Evolutionary conservation across 37 sponge, comb jelly and placozoan genomes (phyloP).

Genomic region (Axinella damicornis): DNA sequence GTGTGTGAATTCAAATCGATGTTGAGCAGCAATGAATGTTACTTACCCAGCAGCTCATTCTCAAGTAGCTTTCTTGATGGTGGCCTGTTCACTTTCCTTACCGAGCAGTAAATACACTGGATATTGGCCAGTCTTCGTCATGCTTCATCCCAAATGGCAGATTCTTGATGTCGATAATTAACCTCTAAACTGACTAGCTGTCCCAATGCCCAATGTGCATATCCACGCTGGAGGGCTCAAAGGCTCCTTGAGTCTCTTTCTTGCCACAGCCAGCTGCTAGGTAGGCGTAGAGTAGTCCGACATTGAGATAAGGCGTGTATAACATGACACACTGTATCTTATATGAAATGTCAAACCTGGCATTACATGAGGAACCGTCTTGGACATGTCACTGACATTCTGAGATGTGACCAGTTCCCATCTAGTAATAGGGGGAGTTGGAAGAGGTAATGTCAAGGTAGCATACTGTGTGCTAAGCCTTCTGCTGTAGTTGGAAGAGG

Average conservation of each 20-base stretch:
- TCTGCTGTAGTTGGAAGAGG: neutral
- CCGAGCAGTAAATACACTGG: slow-evolving; percentile 17
- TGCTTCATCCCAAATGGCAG: no score
- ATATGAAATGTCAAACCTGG: neutral
- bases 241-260: neutral
- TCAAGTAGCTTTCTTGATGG: slow-evolving; percentile 17
- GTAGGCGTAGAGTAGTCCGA: slow-evolving; percentile 4
- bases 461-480: neutral
- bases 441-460: neutral
- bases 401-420: slow-evolving; percentile 2
- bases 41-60: slow-evolving; percentile 41
- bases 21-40: neutral
- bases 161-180: slow-evolving; percentile 27
- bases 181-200: slow-evolving; percentile 27
- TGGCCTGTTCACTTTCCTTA: neutral
- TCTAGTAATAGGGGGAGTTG: neutral
- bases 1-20: neutral
- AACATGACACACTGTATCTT: neutral
- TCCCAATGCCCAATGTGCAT: slow-evolving; percentile 52
- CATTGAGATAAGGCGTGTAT: neutral
- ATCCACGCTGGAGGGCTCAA: slow-evolving; percentile 12
- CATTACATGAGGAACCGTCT: neutral
- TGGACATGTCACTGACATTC: neutral
- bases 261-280: neutral
- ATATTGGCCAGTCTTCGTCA: slow-evolving; percentile 44